Percentiles rank a stretch among this genome's conserved stretches.
Evolutionary conservation across 2,113 vertebrate genomes (phyloP).

Genomic region (Scomber scombrus): DNA sequence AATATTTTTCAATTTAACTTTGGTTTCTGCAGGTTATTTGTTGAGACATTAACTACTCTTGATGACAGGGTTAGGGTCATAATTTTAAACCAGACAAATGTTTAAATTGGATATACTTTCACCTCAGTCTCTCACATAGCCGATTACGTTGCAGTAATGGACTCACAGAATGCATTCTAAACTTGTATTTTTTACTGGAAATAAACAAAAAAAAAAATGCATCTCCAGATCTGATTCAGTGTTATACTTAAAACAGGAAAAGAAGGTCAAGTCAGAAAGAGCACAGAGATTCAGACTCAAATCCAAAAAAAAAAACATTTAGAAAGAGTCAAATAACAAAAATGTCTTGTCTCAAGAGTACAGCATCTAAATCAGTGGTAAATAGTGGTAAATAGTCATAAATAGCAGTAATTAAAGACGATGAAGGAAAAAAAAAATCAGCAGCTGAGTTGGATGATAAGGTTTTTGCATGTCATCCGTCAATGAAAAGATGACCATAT

Average conservation of each 20-base stretch:
- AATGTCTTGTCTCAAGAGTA: no score
- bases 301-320: not conserved
- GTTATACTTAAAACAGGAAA: no score
- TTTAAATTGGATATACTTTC: not conserved
- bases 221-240: no score
- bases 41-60: not conserved
- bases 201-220: no score
- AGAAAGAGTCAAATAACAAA: conserved; percentile 2
- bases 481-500: conserved; percentile 19
- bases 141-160: no score
- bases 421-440: not conserved
- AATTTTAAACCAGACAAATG: not conserved
- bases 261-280: no score
- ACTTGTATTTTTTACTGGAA: not conserved
- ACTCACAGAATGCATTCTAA: no score
- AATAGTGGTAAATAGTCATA: conserved; percentile 3
- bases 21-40: not conserved
- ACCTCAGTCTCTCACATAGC: conserved; percentile 9
- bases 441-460: not conserved
- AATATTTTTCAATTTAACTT: conserved; percentile 25
- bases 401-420: conserved; percentile 12
- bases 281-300: not conserved
- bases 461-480: conserved; percentile 20
- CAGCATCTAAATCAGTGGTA: not conserved
- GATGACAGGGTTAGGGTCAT: not conserved